These are phyloP conservation scores for Brenthis ino DNA, from an alignment of 2,888 invertebrate genomes.

Conservation along the genomic window DNA sequence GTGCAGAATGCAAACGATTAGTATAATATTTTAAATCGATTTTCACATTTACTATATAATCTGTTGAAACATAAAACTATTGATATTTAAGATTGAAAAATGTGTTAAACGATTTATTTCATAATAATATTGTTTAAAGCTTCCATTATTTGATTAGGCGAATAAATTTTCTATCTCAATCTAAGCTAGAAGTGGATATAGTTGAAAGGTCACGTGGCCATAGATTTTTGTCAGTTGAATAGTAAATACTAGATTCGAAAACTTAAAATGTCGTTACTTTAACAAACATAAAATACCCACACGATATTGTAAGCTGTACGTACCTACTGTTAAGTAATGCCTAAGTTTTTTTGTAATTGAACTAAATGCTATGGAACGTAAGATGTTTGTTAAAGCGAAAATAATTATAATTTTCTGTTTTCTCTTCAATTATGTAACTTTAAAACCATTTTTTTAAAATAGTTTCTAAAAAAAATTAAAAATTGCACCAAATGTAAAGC, in stretches of 20 bases:
- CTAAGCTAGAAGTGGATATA: conserved; percentile 17
- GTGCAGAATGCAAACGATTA: too few species aligned
- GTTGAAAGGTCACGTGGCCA: conserved; percentile 14
- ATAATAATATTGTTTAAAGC: conserved; percentile 15
- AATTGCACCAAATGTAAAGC: neutral
- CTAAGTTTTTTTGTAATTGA: conserved; percentile 79
- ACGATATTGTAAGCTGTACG: conserved; percentile 63
- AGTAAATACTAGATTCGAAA: neutral
- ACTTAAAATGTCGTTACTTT: conserved; percentile 23
- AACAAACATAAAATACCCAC: conserved; percentile 45
- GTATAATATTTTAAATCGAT: too few species aligned
- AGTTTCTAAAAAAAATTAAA: too few species aligned
- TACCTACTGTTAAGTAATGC: conserved; percentile 69
- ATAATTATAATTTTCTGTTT: neutral
- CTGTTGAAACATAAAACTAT: too few species aligned
- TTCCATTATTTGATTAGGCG: conserved; percentile 15
- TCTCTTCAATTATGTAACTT: too few species aligned
- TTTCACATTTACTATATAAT: too few species aligned
- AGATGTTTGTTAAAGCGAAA: neutral
- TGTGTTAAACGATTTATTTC: neutral
- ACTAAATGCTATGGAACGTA: conserved; percentile 51
- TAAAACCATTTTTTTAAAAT: too few species aligned
- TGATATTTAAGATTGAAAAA: too few species aligned
- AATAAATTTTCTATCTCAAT: conserved; percentile 17
- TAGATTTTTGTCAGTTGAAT: conserved; percentile 19